Base-by-base conservation (phyloP, 1,140 invertebrate genomes). In the Parasteatoda tepidariorum region DNA sequence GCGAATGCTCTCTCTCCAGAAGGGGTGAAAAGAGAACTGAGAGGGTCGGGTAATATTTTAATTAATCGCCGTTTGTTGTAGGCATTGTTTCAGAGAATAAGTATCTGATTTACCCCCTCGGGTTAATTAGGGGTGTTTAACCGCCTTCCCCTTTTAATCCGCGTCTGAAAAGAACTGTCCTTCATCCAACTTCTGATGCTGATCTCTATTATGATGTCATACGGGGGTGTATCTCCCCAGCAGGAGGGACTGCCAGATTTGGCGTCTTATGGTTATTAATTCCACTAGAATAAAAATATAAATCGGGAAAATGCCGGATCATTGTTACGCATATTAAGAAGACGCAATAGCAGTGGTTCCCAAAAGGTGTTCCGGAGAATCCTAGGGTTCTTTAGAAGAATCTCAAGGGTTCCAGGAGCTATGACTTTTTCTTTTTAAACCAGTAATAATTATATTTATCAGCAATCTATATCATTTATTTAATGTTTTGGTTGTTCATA, bases 141-240 rank as follows among this genome's bases (percentile, higher is more conserved):
- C 78, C 66, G 76, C 34, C 38, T 81, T 28, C 66, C 78, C 66
- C 78, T 70, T 82, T 38, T 82, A 82, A 82, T 82, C 78, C 66
- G 6, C 3, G 31, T 5, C 66, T 82, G 9, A 61, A 82, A 82
- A 82, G 78, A 82, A 62, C 64, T 78, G 78, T 61, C 78, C 78
- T 67, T 57, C 62, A 57, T 28, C 74, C 48, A 22, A 41, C 5
- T 24, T 18, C 28, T n/a, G n/a, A 30, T 31, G 54, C 67, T 70
- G 78, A 82, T 82, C 78, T 33, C 78, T 61, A 82, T 82, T 82
- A 82, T 82, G 78, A 82, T 82, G 78, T 82, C 78, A 82, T 82
- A 71, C n/a, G 41, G 57, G 13, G n/a, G 4, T 66, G 24, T 13
- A 64, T 33, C 59, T 57, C 15, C 13, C 9, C 66, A 24, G 48